Conservation (phyloP, 2,888 invertebrate genomes). For the Parasteatoda lunata region DNA sequence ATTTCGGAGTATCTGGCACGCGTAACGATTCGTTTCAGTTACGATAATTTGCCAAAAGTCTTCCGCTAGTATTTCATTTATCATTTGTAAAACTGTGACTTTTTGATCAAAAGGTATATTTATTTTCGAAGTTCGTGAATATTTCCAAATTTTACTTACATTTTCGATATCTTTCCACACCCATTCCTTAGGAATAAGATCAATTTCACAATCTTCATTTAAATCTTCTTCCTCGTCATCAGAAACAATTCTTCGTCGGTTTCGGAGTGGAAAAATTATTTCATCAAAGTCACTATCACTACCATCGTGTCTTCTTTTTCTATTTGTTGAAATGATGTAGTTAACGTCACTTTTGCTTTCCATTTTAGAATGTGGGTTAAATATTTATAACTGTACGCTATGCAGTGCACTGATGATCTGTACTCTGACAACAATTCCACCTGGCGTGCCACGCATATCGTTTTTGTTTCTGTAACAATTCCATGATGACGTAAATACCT, state of each 20-base stretch:
- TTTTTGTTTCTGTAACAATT: no score
- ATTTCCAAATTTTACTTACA: slow-evolving; percentile 8
- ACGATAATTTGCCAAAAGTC: neutral
- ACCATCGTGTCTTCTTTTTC: neutral
- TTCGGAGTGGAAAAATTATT: neutral
- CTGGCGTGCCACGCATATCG: neutral
- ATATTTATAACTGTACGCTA: neutral
- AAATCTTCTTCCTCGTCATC: neutral
- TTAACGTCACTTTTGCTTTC: neutral
- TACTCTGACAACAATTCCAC: neutral
- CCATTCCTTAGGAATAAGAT: slow-evolving; percentile 1
- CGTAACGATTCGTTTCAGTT: slow-evolving; percentile 22
- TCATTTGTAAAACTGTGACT: slow-evolving; percentile 19
- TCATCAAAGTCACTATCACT: neutral
- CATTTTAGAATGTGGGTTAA: neutral
- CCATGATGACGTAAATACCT: no score
- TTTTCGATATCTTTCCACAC: slow-evolving; percentile 10
- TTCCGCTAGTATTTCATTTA: slow-evolving; percentile 9
- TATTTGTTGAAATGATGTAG: neutral
- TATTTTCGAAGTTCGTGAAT: slow-evolving; percentile 10
- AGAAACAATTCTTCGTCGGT: neutral
- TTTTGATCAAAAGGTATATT: slow-evolving; percentile 9
- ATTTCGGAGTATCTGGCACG: slow-evolving; percentile 10
- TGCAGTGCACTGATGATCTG: neutral
- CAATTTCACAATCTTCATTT: neutral